Evolutionary conservation across 2,888 invertebrate genomes (phyloP).

Genomic region (Oscheius sp.): DNA sequence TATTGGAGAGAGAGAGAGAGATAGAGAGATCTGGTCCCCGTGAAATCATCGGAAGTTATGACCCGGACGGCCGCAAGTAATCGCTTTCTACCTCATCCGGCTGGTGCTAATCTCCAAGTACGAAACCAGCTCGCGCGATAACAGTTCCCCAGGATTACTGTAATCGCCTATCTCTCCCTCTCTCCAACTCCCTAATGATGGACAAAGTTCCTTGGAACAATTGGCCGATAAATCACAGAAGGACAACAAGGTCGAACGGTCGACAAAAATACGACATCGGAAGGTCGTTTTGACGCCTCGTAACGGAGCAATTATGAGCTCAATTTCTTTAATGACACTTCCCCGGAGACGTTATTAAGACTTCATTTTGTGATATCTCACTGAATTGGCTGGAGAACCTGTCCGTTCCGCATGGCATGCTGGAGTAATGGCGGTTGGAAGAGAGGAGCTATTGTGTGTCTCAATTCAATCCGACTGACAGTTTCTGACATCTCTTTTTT

Average conservation of each 20-base stretch:
- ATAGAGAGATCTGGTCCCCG: background rate
- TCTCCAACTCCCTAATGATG: no score
- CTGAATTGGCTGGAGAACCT: constrained; percentile 5
- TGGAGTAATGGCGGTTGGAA: constrained; percentile 20
- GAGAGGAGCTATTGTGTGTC: constrained; percentile 9
- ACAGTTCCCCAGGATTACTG: constrained; percentile 22
- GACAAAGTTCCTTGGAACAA: constrained; percentile 9
- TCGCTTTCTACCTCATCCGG: constrained; percentile 10
- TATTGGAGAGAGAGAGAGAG: background rate
- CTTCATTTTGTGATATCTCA: no score
- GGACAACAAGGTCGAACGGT: constrained; percentile 6
- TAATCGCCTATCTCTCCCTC: no score
- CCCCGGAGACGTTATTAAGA: constrained; percentile 18
- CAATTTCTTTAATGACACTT: constrained; percentile 1
- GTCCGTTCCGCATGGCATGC: constrained; percentile 21
- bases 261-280: background rate
- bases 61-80: background rate
- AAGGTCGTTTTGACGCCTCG: background rate
- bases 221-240: constrained; percentile 22
- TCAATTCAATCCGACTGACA: constrained; percentile 6
- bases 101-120: constrained; percentile 9
- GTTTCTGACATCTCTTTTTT: background rate
- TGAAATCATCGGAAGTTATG: background rate
- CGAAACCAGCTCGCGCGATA: constrained; percentile 4
- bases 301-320: background rate